phyloP scores from a whole-genome alignment of 2,113 vertebrate species.

The Phocoena phocoena region DNA sequence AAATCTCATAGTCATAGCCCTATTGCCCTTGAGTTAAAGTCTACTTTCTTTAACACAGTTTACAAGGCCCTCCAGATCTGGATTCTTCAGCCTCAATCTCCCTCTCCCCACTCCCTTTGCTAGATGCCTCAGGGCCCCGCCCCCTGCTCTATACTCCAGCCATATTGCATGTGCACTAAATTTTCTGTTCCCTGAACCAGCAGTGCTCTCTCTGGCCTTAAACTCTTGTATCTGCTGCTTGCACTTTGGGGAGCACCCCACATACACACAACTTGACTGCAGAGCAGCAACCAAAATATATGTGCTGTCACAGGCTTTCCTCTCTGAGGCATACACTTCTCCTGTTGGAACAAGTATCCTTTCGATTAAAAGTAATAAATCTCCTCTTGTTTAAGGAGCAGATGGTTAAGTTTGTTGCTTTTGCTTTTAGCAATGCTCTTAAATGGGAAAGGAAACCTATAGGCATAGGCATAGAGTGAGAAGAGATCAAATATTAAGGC shows the following conservation, averaged over 20 bases:
- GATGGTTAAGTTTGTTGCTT: not conserved
- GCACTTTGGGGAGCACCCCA: not conserved
- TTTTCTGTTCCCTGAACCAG: not conserved
- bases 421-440: not conserved
- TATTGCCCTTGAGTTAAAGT: not conserved
- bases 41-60: not conserved
- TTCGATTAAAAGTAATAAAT: conserved; percentile 8
- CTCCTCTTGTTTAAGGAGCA: not conserved
- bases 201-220: not conserved
- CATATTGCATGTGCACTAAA: not conserved
- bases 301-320: not conserved
- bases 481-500: not conserved
- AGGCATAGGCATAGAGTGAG: not conserved
- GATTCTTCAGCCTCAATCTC: not conserved
- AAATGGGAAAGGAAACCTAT: not conserved
- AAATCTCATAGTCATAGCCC: not conserved
- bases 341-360: not conserved
- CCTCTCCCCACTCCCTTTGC: not conserved
- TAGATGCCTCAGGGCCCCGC: not conserved
- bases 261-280: too few species aligned
- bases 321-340: not conserved
- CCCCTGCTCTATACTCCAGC: not conserved
- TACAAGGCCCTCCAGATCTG: too few species aligned
- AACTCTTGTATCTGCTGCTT: not conserved
- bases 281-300: not conserved